A percentile compares a stretch with the other conserved stretches of the same genome.
These are phyloP conservation scores for Patella caerulea DNA, from an alignment of 2,888 invertebrate genomes.

Conservation along the genomic window DNA sequence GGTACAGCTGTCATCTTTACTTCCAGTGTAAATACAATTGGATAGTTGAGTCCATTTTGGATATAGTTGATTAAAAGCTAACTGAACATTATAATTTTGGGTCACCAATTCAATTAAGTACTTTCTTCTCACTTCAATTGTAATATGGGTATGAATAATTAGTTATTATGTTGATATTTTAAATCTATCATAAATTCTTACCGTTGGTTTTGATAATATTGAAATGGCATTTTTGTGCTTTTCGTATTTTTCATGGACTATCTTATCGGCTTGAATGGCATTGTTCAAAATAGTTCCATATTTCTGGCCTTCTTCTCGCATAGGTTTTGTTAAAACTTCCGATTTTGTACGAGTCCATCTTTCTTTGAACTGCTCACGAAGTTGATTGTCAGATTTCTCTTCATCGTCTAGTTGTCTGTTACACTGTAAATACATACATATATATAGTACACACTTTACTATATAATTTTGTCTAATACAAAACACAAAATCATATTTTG, in stretches of 20 bases:
- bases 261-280: constrained; percentile 84
- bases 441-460: no score
- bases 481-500: no score
- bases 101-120: no score
- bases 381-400: constrained; percentile 87
- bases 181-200: constrained; percentile 32
- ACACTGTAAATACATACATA: constrained; percentile 61
- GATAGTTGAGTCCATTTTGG: no score
- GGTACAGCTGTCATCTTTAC: no score
- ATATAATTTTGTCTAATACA: no score
- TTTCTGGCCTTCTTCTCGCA: constrained; percentile 87
- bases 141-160: no score
- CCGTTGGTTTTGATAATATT: constrained; percentile 82
- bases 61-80: no score
- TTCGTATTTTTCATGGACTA: constrained; percentile 89
- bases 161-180: no score
- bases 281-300: constrained; percentile 91
- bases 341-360: constrained; percentile 94
- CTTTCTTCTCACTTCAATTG: no score
- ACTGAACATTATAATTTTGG: no score
- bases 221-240: constrained; percentile 83
- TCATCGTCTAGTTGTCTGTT: constrained; percentile 86
- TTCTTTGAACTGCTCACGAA: constrained; percentile 91
- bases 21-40: no score
- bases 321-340: constrained; percentile 86